These are phyloP conservation scores for Tipula helvola DNA, from an alignment of 2,888 invertebrate genomes.

Conservation along the genomic window DNA sequence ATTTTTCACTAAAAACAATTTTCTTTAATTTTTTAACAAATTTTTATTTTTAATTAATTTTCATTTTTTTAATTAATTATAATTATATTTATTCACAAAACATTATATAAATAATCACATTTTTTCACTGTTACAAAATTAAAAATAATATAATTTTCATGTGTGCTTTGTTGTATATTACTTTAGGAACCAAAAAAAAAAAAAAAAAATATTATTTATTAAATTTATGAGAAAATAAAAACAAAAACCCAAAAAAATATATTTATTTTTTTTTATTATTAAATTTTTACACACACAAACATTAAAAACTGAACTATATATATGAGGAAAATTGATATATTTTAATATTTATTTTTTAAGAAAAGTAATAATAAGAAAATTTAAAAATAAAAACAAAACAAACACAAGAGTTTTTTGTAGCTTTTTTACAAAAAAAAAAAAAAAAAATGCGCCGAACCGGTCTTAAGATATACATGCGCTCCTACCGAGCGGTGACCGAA, in stretches of 20 bases:
- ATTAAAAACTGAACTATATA: background rate
- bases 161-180: background rate
- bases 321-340: background rate
- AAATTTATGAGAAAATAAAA: background rate
- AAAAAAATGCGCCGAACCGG: constrained; percentile 12
- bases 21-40: background rate
- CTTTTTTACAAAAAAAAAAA: background rate
- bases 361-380: background rate
- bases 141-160: background rate
- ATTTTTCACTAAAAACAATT: background rate
- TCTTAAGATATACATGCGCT: constrained; percentile 18
- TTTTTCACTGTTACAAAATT: background rate
- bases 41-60: background rate
- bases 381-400: background rate
- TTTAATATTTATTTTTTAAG: background rate
- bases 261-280: background rate
- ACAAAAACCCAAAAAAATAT: background rate
- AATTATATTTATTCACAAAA: background rate
- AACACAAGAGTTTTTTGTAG: background rate
- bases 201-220: background rate
- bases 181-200: background rate
- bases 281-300: background rate
- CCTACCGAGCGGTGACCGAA: constrained; percentile 21
- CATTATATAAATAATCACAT: background rate
- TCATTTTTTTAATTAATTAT: background rate